Evolutionary conservation across 2,888 invertebrate genomes (phyloP), one percentile per base, ranked within the genome.

Genomic region (Volucella zonaria): DNA sequence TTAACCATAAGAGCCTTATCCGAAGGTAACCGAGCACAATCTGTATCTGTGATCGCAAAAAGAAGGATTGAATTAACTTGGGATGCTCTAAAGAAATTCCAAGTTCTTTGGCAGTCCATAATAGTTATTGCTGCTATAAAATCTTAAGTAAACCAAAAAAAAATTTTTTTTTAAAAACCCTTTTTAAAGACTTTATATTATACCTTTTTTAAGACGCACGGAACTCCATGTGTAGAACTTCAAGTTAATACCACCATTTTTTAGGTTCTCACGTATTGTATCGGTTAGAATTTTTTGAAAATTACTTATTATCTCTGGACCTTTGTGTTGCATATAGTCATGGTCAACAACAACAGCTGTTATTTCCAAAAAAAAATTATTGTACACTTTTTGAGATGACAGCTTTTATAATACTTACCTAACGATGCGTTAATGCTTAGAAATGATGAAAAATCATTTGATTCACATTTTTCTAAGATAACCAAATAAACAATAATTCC

Each of bases 21-120:
- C 0, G 92, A 88, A 0, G 96, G 96, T 61, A 97, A 90, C 49
- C 97, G 93, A 0, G 96, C 95, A 89, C 97, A 97, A 89, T 96
- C 95, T 0, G 95, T 93, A 89, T 96, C 96, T 66, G 96, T 96
- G 82, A 96, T 93, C 0, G 96, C 96, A 86, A 97, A 93, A 54
- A 95, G 93, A 0, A 96, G 91, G 8, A 96, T 92, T 76, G 94
- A 93, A 88, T 95, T 94, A 80, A 93, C 93, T 88, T 94, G 93
- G 0, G 95, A 93, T 1, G 93, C 91, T 68, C 93, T 93, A 90
- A 94, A 95, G 67, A 96, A 92, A 8, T 93, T 93, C 96, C 96
- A 96, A 0, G 96, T 96, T 81, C 94, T 94, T 74, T 93, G 90
- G 90, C 97, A 97, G 3, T 95, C 94, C n/a, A 95, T 94, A 61